phyloP scores from a whole-genome alignment of 2,888 invertebrate genomes.

The Conchocele bisecta region DNA sequence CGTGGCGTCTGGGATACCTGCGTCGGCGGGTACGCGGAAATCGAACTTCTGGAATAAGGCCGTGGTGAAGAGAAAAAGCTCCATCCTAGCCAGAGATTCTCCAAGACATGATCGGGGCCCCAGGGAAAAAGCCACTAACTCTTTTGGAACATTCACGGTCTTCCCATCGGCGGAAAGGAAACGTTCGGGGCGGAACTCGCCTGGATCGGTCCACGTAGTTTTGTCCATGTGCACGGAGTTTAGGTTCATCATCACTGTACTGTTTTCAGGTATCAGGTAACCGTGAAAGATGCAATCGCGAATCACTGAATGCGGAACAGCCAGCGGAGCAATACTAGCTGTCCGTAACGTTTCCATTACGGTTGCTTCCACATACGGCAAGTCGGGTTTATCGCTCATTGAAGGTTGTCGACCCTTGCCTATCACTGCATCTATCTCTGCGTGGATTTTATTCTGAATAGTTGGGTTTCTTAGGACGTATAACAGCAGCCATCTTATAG shows the following conservation, averaged over 20 bases:
- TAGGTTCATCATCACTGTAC: constrained; percentile 64
- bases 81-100: constrained; percentile 36
- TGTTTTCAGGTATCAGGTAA: constrained; percentile 72
- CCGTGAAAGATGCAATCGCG: constrained; percentile 69
- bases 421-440: constrained; percentile 76
- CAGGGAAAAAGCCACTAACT: constrained; percentile 37
- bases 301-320: constrained; percentile 59
- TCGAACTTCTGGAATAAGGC: not conserved
- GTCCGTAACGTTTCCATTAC: constrained; percentile 70
- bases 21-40: not conserved
- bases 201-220: constrained; percentile 61
- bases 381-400: constrained; percentile 50
- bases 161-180: constrained; percentile 52
- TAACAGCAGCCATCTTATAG: constrained; percentile 92
- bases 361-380: constrained; percentile 71
- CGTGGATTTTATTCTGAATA: constrained; percentile 70
- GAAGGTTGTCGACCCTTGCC: constrained; percentile 65
- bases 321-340: constrained; percentile 65
- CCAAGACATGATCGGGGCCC: constrained; percentile 48
- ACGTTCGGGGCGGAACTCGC: constrained; percentile 68
- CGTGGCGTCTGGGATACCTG: not conserved
- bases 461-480: constrained; percentile 91
- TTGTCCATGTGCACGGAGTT: constrained; percentile 67
- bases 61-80: constrained; percentile 35
- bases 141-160: constrained; percentile 12